Percentiles rank a stretch among this genome's conserved stretches.
These are phyloP conservation scores for Podarcis raffonei DNA, from an alignment of 2,113 vertebrate genomes.

Conservation along the genomic window DNA sequence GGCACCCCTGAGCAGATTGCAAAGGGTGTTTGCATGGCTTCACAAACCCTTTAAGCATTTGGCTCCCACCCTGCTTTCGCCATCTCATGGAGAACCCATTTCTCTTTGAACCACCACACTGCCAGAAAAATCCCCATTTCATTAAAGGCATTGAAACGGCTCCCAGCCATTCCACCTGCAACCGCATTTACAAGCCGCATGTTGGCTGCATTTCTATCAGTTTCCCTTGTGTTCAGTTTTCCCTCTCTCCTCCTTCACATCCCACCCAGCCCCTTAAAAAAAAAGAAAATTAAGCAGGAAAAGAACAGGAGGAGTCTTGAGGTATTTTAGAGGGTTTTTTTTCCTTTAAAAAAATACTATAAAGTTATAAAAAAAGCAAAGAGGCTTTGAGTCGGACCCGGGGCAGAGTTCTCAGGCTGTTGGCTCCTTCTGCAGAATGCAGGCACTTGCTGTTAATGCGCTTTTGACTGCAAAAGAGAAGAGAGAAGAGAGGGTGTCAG, in stretches of 20 bases:
- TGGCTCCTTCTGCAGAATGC: conserved; percentile 63
- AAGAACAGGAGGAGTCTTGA: conserved; percentile 76
- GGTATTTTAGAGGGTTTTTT: conserved; percentile 75
- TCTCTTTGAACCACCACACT: conserved; percentile 13
- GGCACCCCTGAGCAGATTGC: neutral
- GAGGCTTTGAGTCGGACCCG: conserved; percentile 39
- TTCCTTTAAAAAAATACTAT: conserved; percentile 75
- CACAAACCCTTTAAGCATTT: neutral
- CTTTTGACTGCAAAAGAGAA: conserved; percentile 76
- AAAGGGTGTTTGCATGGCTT: neutral
- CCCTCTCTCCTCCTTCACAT: conserved; percentile 36
- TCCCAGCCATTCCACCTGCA: neutral
- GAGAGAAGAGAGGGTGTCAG: conserved; percentile 45
- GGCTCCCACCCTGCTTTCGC: neutral
- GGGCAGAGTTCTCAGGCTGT: conserved; percentile 54
- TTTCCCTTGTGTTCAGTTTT: conserved; percentile 40
- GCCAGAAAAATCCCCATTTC: conserved; percentile 3
- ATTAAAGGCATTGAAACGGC: neutral
- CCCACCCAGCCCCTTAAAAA: neutral
- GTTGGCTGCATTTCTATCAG: conserved; percentile 20
- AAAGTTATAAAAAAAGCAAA: conserved; percentile 75
- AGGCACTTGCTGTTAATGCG: conserved; percentile 80
- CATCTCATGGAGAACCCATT: neutral
- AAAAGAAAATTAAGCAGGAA: conserved; percentile 65
- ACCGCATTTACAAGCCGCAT: neutral